Evolutionary conservation across 2,888 invertebrate species (phyloP).

Genomic region (Clitarchus hookeri): DNA sequence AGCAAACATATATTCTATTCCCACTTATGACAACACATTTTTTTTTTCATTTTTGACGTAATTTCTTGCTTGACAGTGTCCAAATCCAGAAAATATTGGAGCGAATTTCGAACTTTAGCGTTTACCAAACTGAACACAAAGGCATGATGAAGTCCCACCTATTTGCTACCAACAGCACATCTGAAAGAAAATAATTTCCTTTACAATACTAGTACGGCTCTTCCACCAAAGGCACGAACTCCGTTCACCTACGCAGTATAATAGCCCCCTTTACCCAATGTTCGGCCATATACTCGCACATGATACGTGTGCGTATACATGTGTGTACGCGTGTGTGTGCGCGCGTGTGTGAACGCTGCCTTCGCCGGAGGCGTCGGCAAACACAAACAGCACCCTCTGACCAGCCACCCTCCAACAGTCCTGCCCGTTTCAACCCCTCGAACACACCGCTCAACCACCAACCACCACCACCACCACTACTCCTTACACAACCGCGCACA

Average conservation of each 20-base stretch:
- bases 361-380: constrained; percentile 1
- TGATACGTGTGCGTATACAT: constrained; percentile 10
- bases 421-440: background rate
- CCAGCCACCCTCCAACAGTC: background rate
- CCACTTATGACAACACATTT: too few relatives aligned
- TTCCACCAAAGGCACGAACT: background rate
- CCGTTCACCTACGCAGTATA: background rate
- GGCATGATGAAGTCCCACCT: too few relatives aligned
- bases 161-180: too few relatives aligned
- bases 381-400: background rate
- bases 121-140: too few relatives aligned
- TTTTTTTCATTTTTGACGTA: too few relatives aligned
- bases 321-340: background rate
- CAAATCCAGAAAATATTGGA: too few relatives aligned
- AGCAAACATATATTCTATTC: too few relatives aligned
- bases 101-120: too few relatives aligned
- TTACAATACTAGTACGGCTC: background rate
- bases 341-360: background rate
- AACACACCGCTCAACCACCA: background rate
- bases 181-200: background rate
- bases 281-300: background rate
- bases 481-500: too few relatives aligned
- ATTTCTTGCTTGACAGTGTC: too few relatives aligned
- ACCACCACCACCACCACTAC: background rate
- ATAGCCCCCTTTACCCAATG: background rate